Percentiles rank a stretch among this genome's conserved stretches.
Evolutionary conservation across 2,113 vertebrate species (phyloP).

Genomic region (Dolichallabes microphthalmus): DNA sequence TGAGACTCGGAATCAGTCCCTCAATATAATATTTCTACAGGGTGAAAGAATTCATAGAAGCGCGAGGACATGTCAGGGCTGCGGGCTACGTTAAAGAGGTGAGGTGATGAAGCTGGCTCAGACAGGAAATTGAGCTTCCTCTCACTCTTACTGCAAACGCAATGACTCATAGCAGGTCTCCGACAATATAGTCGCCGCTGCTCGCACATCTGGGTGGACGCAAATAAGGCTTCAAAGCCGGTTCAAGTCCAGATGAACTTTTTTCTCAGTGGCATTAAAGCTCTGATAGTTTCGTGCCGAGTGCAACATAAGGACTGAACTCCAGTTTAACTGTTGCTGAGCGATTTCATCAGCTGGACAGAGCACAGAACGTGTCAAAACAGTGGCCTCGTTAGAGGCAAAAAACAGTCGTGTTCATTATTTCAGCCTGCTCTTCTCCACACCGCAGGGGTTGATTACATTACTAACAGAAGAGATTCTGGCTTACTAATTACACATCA

Average conservation of each 20-base stretch:
- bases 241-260: neutral
- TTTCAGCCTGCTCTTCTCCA: conserved; percentile 25
- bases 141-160: conserved; percentile 50
- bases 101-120: conserved; percentile 51
- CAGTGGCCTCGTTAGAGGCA: conserved; percentile 27
- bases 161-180: conserved; percentile 42
- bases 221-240: neutral
- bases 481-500: conserved; percentile 54
- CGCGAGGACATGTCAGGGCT: conserved; percentile 42
- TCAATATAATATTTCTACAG: conserved; percentile 43
- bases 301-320: conserved; percentile 10
- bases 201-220: conserved; percentile 3
- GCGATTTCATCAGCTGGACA: conserved; percentile 71
- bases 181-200: conserved; percentile 18
- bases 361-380: conserved; percentile 62
- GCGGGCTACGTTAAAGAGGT: conserved; percentile 50
- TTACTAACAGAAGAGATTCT: conserved; percentile 62
- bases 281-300: neutral
- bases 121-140: conserved; percentile 55
- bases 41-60: conserved; percentile 42
- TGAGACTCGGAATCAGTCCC: conserved; percentile 28
- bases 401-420: conserved; percentile 37
- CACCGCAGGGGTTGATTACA: conserved; percentile 67
- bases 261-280: neutral
- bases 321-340: conserved; percentile 61